Conservation (phyloP, 2,113 vertebrate species). For the Corapipo altera region DNA sequence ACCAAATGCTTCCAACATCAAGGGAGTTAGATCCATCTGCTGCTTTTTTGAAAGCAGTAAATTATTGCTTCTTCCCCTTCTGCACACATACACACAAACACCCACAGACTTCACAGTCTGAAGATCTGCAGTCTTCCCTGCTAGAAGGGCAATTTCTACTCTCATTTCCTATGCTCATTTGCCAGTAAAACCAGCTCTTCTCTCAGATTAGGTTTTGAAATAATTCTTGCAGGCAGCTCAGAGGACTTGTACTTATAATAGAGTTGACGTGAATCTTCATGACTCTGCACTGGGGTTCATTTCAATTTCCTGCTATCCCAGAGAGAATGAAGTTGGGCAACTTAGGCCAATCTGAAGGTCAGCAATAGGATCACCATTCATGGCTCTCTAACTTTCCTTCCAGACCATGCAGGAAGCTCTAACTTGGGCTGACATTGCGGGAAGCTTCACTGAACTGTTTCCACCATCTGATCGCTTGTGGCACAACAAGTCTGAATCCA, state of each 20-base stretch:
- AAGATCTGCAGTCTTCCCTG: constrained; percentile 52
- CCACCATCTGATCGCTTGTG: not conserved
- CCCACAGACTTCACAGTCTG: constrained; percentile 63
- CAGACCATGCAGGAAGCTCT: not conserved
- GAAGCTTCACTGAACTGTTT: constrained; percentile 14
- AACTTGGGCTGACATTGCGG: not conserved
- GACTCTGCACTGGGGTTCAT: not conserved
- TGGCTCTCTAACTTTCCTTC: not conserved
- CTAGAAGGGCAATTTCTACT: constrained; percentile 41
- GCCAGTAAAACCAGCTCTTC: constrained; percentile 42
- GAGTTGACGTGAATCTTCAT: not conserved
- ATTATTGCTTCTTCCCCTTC: constrained; percentile 32
- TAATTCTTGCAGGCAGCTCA: constrained; percentile 8
- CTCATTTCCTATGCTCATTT: constrained; percentile 57
- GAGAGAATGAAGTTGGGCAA: not conserved
- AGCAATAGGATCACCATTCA: not conserved
- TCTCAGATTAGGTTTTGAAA: constrained; percentile 11
- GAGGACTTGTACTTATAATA: not conserved
- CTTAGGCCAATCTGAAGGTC: not conserved
- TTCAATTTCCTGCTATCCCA: not conserved
- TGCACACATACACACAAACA: constrained; percentile 50
- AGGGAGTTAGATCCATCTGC: constrained; percentile 43
- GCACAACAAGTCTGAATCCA: not conserved
- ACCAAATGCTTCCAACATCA: not conserved
- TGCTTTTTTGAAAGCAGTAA: constrained; percentile 37